phyloP scores from a whole-genome alignment of 2,797 vertebrate species.

The Rhinella marina region DNA sequence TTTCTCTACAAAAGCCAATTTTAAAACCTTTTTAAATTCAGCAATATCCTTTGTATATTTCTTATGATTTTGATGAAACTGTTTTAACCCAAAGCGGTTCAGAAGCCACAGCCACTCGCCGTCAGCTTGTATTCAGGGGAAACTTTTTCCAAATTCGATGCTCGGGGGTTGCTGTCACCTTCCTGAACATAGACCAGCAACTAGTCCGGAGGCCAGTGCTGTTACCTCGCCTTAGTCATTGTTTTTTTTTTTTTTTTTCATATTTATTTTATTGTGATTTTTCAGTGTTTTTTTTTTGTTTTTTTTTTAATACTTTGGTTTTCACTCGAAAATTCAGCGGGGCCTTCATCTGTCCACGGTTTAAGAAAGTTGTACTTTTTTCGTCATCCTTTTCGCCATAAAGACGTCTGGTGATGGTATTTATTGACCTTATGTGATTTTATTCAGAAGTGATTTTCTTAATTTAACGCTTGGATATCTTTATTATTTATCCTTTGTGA shows the following conservation, averaged over 20 bases:
- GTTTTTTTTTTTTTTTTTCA: neutral
- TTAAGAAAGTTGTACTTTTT: neutral
- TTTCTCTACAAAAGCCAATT: neutral
- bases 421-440: constrained; percentile 47
- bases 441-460: constrained; percentile 37
- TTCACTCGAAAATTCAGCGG: neutral
- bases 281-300: neutral
- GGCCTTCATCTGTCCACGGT: neutral
- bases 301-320: neutral
- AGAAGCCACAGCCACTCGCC: constrained; percentile 14
- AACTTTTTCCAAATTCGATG: neutral
- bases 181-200: neutral
- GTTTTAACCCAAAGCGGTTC: neutral
- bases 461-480: constrained; percentile 43
- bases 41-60: constrained; percentile 37
- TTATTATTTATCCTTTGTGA: constrained; percentile 55
- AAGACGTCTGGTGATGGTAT: constrained; percentile 48
- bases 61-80: neutral
- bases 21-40: neutral
- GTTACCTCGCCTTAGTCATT: constrained; percentile 28
- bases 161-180: neutral
- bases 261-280: constrained; percentile 40
- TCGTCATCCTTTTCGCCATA: constrained; percentile 5
- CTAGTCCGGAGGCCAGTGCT: constrained; percentile 29
- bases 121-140: neutral